Evolutionary conservation across 2,888 invertebrate genomes (phyloP).

Genomic region (Sipha maydis): DNA sequence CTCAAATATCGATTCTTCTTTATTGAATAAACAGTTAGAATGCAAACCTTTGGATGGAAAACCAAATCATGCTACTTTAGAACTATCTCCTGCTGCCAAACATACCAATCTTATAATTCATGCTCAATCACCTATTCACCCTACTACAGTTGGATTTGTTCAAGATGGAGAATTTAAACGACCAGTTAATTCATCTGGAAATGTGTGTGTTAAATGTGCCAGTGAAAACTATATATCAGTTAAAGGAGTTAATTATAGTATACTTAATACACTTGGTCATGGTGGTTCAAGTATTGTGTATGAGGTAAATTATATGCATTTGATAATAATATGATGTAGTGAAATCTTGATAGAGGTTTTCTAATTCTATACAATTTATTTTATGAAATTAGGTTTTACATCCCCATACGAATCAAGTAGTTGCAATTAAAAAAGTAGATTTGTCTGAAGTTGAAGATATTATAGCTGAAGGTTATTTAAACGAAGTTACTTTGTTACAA

Average conservation of each 20-base stretch:
- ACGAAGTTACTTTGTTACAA: conserved; percentile 86
- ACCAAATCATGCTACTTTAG: background rate
- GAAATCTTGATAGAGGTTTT: no score
- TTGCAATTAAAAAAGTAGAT: conserved; percentile 86
- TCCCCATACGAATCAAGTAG: conserved; percentile 71
- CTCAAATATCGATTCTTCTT: conserved; percentile 4
- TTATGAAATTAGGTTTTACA: conserved; percentile 73
- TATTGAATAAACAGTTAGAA: conserved; percentile 28
- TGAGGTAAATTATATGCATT: conserved; percentile 65
- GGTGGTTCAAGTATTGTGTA: conserved; percentile 92
- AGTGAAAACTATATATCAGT: conserved; percentile 68
- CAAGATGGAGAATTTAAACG: conserved; percentile 59
- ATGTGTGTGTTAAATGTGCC: conserved; percentile 45
- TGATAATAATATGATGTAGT: no score
- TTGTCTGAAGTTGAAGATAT: conserved; percentile 77
- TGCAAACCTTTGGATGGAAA: conserved; percentile 13
- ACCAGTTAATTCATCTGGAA: conserved; percentile 33
- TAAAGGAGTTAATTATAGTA: conserved; percentile 78
- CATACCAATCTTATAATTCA: conserved; percentile 32
- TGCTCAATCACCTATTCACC: conserved; percentile 47
- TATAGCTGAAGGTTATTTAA: conserved; percentile 81
- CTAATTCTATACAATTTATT: background rate
- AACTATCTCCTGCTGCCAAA: conserved; percentile 54
- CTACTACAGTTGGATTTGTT: conserved; percentile 36
- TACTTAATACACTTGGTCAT: conserved; percentile 80